Evolutionary conservation across 2,113 vertebrate species (phyloP).

Genomic region (Murina feae): DNA sequence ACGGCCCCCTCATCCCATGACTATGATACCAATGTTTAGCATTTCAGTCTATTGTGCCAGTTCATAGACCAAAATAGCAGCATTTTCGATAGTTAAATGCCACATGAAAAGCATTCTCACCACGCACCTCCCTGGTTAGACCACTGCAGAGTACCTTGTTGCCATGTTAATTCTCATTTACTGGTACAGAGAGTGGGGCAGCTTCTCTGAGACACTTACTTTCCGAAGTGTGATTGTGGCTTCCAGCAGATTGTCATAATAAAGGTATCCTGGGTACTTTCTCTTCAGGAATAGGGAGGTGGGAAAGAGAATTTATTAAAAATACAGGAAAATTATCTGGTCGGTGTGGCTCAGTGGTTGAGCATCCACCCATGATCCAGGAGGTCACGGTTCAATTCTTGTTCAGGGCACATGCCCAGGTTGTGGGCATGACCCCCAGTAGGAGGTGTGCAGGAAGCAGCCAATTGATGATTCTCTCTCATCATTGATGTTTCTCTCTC

Average conservation of each 20-base stretch:
- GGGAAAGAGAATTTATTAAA: not conserved
- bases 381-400: too few relatives aligned
- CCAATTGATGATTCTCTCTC: too few relatives aligned
- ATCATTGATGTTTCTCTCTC: too few relatives aligned
- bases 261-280: not conserved
- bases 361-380: too few relatives aligned
- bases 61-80: not conserved
- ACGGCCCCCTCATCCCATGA: rapidly evolving
- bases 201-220: not conserved
- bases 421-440: too few relatives aligned
- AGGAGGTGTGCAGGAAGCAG: too few relatives aligned
- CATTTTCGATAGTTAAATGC: rapidly evolving
- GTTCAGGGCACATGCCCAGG: too few relatives aligned
- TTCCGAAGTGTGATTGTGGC: not conserved
- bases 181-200: rapidly evolving
- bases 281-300: not conserved
- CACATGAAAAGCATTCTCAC: rapidly evolving
- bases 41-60: rapidly evolving
- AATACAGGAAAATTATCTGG: not conserved
- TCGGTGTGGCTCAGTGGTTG: too few relatives aligned
- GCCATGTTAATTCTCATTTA: not conserved
- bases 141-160: not conserved
- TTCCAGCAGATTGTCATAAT: not conserved
- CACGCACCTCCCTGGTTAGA: not conserved
- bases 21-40: rapidly evolving